Base-by-base conservation (phyloP, 2,113 vertebrate genomes). In the Rattus rattus region DNA sequence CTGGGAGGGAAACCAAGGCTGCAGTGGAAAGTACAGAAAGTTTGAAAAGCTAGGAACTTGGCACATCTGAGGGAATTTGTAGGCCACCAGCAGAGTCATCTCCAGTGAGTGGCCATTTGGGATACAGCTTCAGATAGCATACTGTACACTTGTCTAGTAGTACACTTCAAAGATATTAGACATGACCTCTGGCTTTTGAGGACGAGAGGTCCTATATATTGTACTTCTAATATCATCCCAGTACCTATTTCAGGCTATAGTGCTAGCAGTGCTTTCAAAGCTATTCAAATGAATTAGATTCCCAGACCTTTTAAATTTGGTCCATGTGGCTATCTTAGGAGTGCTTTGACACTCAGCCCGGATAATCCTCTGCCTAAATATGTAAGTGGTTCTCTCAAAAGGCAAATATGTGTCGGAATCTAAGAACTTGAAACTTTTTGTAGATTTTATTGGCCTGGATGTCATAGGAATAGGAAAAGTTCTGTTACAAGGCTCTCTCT, bases 261-360 rank as follows among this genome's bases (percentile, higher is more conserved):
- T 86, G 26, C 13, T 65, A 0, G 7, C 39, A 54, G 10, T 54
- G 52, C 4, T 77, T 61, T 33, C 76, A 79, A 84, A 43, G 30
- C 4, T 13, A 2, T 12, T 69, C 39, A 43, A 19, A 39, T 54
- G 36, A 87, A 28, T 36, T 2, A 0, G 9, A 36, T 16, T 14
- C 12, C 36, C 54, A 47, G 63, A 28, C 5, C 88, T 52, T 26
- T 47, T 7, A 16, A 17, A 61, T 28, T 43, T 2, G 28, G 11
- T 33, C 59, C 26, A 17, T 39, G 0, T 63, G 63, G 26, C 36
- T 81, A 2, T 14, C 63, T 63, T 24, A 30, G 13, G 54, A 54
- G 52, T 43, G 1, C 7, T 0, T 1, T 24, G 11, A 20, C 5
- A 1, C 5, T 87, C 8, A 47, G 17, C 10, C 81, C 63, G 7